These are phyloP conservation scores for Leptothorax acervorum DNA, from an alignment of 2,888 invertebrate species.

Conservation along the genomic window DNA sequence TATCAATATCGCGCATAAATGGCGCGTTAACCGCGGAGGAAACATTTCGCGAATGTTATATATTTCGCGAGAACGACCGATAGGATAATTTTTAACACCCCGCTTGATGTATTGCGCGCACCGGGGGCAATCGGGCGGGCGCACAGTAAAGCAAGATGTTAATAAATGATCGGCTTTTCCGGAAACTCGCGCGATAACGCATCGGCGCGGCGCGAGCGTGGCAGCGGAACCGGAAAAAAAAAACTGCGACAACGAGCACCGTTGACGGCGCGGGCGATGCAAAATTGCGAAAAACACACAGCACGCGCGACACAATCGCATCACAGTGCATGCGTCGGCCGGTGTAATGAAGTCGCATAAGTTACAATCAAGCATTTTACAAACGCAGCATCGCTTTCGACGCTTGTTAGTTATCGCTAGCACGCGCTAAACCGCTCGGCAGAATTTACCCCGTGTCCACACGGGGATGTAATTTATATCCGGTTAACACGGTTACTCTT, in stretches of 20 bases:
- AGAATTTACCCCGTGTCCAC: conserved; percentile 32
- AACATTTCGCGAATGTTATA: conserved; percentile 4
- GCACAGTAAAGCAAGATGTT: conserved; percentile 41
- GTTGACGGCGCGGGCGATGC: background rate
- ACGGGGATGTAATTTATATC: conserved; percentile 32
- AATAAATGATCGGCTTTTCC: conserved; percentile 49
- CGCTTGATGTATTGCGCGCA: conserved; percentile 21
- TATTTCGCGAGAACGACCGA: conserved; percentile 26
- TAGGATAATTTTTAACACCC: conserved; percentile 27
- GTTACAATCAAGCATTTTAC: conserved; percentile 69
- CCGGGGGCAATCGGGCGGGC: background rate
- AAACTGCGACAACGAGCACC: background rate
- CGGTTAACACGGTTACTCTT: conserved; percentile 30
- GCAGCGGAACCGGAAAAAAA: background rate
- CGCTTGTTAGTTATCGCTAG: conserved; percentile 44
- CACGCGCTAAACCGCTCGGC: conserved; percentile 33
- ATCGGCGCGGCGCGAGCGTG: no score
- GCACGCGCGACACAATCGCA: conserved; percentile 39
- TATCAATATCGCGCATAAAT: conserved; percentile 44
- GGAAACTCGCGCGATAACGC: conserved; percentile 17
- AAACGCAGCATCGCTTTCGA: conserved; percentile 38
- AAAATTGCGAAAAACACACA: conserved; percentile 40
- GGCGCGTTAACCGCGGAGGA: conserved; percentile 20
- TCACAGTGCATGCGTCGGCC: conserved; percentile 28
- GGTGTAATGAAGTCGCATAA: conserved; percentile 51